A percentile compares a stretch with the other conserved stretches of the same genome.
These are phyloP conservation scores for Erannis defoliaria DNA, from an alignment of 2,888 invertebrate genomes.

Conservation along the genomic window DNA sequence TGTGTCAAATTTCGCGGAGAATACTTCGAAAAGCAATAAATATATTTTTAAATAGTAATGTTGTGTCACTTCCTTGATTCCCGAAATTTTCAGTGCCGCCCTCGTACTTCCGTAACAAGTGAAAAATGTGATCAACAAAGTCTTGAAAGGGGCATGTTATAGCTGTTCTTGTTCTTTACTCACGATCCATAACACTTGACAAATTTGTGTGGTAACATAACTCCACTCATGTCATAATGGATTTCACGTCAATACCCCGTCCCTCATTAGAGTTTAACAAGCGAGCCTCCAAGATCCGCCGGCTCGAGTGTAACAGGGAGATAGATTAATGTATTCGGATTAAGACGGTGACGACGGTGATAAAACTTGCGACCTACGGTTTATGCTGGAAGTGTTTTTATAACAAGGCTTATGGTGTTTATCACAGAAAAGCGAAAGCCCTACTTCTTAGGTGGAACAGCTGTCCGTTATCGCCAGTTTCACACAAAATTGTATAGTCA, in stretches of 20 bases:
- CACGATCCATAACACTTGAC: not conserved
- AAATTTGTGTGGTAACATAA: not conserved
- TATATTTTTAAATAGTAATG: no score
- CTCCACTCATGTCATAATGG: not conserved
- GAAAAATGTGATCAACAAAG: no score
- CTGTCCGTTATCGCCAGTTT: no score
- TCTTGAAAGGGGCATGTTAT: no score
- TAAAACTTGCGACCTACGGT: not conserved
- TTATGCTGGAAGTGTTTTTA: slow-evolving; percentile 1
- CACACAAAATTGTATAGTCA: no score
- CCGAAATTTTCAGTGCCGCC: no score
- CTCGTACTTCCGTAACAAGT: no score
- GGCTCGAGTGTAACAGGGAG: slow-evolving; percentile 15
- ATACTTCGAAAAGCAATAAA: no score
- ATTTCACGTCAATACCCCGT: slow-evolving; percentile 1
- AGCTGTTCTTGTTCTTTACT: not conserved
- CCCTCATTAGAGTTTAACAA: slow-evolving; percentile 17
- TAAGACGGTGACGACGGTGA: slow-evolving; percentile 3
- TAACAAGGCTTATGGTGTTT: not conserved
- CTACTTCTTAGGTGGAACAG: no score
- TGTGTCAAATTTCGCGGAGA: no score
- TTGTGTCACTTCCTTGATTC: no score
- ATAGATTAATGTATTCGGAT: slow-evolving; percentile 25
- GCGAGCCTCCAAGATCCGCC: not conserved
- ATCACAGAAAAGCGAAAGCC: no score